Base-by-base conservation (phyloP, 2,797 vertebrate genomes). In the Pygocentrus nattereri region DNA sequence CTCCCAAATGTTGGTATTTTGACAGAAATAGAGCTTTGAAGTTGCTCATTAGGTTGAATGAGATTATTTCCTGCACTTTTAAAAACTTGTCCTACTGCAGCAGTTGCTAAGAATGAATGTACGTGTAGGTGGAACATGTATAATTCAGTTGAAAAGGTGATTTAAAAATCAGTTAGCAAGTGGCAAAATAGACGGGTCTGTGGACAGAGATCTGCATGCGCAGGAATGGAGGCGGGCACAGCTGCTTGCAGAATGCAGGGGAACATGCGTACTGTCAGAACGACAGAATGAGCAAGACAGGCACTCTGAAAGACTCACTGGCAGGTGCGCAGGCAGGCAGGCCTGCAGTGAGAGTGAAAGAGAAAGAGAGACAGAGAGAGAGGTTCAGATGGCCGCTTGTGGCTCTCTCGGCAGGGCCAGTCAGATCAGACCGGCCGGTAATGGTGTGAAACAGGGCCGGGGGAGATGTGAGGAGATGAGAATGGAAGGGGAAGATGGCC, bases 391-490 rank as follows among this genome's bases (percentile, higher is more conserved):
- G 71, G 84, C 76, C 77, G 84, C 73, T 87, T 79, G 65, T 38
- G 65, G 69, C 83, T 77, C 76, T 79, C 85, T 83, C 64, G 58
- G 56, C 72, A 44, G 50, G 11, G 38, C 76, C 76, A 78, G 86
- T 81, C 83, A 88, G 88, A 92, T 92, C 89, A 90, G 88, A 90
- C 87, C 82, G 78, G 87, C 80, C 83, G 85, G 77, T 90, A 90
- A 89, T 90, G 85, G 85, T 76, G 65, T 85, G 79, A 82, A 88
- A 87, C 90, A 89, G 90, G 88, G 85, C 88, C 82, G 79, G 84
- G 80, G 81, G 86, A 92, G 92, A 92, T 92, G 89, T 90, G 86
- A 89, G 77, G 88, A 91, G 90, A 91, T 86, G 82, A 85, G 87
- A 90, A 91, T 90, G 87, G 84, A 88, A 85, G 85, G 85, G 82